Conservation (phyloP, 2,888 invertebrate species). For the Xanthorhoe designata region DNA sequence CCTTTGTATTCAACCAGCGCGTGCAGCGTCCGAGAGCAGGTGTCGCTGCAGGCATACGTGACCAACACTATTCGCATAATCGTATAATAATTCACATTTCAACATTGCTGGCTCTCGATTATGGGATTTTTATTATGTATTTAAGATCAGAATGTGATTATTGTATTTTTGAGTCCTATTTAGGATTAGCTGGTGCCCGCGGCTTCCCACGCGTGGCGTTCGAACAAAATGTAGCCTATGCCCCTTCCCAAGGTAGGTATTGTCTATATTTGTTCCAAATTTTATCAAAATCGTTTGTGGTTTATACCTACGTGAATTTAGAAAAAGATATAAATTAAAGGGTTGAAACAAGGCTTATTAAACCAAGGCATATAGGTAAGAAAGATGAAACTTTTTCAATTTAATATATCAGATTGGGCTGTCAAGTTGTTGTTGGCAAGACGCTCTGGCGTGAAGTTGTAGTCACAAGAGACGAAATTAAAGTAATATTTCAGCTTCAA, state of each 20-base stretch:
- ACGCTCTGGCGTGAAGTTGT: slow-evolving; percentile 42
- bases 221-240: too few relatives aligned
- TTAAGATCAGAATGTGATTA: slow-evolving; percentile 1
- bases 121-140: not conserved
- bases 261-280: too few relatives aligned
- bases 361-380: not conserved
- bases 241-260: too few relatives aligned
- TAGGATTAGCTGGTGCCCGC: too few relatives aligned
- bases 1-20: slow-evolving; percentile 30
- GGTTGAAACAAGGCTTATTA: not conserved
- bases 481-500: slow-evolving; percentile 55
- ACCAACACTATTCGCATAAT: slow-evolving; percentile 36
- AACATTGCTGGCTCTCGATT: slow-evolving; percentile 4
- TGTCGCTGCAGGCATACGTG: slow-evolving; percentile 46
- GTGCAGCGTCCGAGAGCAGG: slow-evolving; percentile 39
- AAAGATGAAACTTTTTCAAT: slow-evolving; percentile 43
- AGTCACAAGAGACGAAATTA: slow-evolving; percentile 58
- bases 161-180: not conserved
- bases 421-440: slow-evolving; percentile 45
- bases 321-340: not conserved
- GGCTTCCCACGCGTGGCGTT: too few relatives aligned
- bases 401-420: slow-evolving; percentile 53
- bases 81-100: slow-evolving; percentile 19
- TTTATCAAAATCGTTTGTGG: too few relatives aligned
- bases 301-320: not conserved